Conservation (phyloP, 2,888 invertebrate species). For the Mongoloraphidia duomilia region DNA sequence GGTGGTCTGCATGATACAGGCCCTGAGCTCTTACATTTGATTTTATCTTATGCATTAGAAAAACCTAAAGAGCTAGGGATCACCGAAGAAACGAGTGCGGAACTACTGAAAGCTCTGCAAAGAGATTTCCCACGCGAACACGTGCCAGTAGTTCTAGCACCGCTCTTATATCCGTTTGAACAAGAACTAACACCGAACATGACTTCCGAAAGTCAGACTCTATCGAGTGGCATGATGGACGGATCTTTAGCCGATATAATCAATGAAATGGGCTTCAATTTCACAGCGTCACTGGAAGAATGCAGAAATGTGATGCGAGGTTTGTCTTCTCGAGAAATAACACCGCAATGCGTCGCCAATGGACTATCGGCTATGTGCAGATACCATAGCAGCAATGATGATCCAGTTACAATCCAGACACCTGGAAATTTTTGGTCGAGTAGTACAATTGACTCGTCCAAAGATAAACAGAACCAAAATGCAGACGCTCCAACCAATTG, state of each 20-base stretch:
- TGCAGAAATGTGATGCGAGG: slow-evolving; percentile 74
- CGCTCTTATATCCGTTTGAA: slow-evolving; percentile 71
- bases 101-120: slow-evolving; percentile 66
- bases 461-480: slow-evolving; percentile 20
- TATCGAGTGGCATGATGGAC: slow-evolving; percentile 49
- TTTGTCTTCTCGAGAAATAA: slow-evolving; percentile 68
- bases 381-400: slow-evolving; percentile 63
- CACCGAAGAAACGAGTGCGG: slow-evolving; percentile 57
- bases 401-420: slow-evolving; percentile 36
- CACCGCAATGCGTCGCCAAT: slow-evolving; percentile 70
- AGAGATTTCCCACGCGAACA: slow-evolving; percentile 79
- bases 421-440: slow-evolving; percentile 49
- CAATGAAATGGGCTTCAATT: slow-evolving; percentile 81
- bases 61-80: slow-evolving; percentile 48
- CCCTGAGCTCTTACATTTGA: slow-evolving; percentile 75
- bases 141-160: slow-evolving; percentile 80
- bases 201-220: slow-evolving; percentile 39
- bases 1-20: slow-evolving; percentile 82
- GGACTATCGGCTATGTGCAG: slow-evolving; percentile 77
- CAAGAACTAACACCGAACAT: slow-evolving; percentile 49
- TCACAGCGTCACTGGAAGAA: slow-evolving; percentile 74
- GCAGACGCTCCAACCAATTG: slow-evolving; percentile 46
- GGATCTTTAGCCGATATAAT: slow-evolving; percentile 76
- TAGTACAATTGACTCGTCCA: slow-evolving; percentile 24
- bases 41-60: slow-evolving; percentile 47